Evolutionary conservation across 2,888 invertebrate genomes (phyloP).

Genomic region (Cyrtodaria siliqua): DNA sequence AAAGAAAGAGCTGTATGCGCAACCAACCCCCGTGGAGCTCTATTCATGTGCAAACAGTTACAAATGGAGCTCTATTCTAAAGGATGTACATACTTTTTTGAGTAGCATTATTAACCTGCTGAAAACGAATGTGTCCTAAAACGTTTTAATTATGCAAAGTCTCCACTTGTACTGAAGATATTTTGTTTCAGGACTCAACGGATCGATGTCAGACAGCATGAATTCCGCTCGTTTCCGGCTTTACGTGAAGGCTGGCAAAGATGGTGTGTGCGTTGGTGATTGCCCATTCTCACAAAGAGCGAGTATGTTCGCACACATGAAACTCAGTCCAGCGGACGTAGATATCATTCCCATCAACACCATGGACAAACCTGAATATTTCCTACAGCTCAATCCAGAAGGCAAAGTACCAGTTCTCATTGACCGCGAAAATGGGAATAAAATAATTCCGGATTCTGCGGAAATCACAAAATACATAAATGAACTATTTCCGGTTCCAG

Average conservation of each 20-base stretch:
- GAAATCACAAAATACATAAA: conserved; percentile 66
- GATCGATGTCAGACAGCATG: conserved; percentile 9
- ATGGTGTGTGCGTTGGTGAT: conserved; percentile 68
- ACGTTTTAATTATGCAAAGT: no score
- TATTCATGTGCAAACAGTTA: no score
- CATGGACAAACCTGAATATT: conserved; percentile 63
- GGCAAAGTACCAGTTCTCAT: conserved; percentile 72
- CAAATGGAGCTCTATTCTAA: no score
- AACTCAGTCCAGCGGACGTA: conserved; percentile 44
- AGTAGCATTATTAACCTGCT: no score
- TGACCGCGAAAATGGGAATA: conserved; percentile 53
- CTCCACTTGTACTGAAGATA: no score
- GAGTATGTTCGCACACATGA: conserved; percentile 64
- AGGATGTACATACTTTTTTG: no score
- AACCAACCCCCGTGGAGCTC: no score
- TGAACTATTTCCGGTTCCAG: conserved; percentile 42
- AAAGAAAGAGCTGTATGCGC: no score
- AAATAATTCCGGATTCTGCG: conserved; percentile 67
- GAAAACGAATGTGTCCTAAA: no score
- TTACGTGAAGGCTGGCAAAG: conserved; percentile 71
- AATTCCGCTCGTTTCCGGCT: conserved; percentile 60
- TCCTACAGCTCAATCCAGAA: conserved; percentile 63
- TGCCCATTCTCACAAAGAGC: conserved; percentile 73
- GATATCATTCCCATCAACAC: conserved; percentile 60
- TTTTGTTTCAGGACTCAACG: no score